Percentiles rank a stretch among this genome's conserved stretches.
These are phyloP conservation scores for Ictidomys tridecemlineatus DNA, from an alignment of 2,113 vertebrate genomes.

Conservation along the genomic window DNA sequence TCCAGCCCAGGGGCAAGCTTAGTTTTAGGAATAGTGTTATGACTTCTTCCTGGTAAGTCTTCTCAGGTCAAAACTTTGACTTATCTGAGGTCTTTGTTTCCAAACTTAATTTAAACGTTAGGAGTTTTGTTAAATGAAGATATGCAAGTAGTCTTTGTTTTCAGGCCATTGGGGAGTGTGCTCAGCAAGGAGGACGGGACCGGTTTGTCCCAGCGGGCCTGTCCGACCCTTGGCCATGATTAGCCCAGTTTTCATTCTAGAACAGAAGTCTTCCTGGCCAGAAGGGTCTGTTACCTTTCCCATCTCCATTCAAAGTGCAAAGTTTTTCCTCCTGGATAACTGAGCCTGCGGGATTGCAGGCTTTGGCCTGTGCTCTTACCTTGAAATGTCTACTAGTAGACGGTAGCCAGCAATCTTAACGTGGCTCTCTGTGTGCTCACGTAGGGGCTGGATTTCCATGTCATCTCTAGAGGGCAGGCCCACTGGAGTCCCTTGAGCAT, in stretches of 20 bases:
- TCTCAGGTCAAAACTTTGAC: neutral
- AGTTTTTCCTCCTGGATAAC: no score
- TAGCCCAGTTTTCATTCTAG: neutral
- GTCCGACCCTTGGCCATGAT: neutral
- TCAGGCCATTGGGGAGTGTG: neutral
- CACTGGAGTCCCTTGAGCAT: fast-evolving
- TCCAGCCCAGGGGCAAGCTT: neutral
- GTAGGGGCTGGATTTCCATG: neutral
- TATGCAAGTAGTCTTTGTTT: neutral
- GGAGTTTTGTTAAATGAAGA: neutral
- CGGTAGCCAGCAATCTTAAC: neutral
- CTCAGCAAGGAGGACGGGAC: neutral
- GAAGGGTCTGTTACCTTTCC: neutral
- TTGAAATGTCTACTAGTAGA: no score
- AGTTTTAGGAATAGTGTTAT: neutral
- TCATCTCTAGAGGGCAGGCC: neutral
- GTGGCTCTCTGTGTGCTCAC: neutral
- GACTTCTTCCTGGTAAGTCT: neutral
- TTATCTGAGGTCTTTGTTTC: neutral
- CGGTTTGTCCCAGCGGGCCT: neutral
- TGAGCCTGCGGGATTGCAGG: neutral
- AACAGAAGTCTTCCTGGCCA: neutral
- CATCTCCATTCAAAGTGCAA: no score
- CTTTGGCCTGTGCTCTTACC: neutral
- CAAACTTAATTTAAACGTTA: neutral